phyloP scores from a whole-genome alignment of 2,888 invertebrate genomes.

The Watsonalla cultraria region DNA sequence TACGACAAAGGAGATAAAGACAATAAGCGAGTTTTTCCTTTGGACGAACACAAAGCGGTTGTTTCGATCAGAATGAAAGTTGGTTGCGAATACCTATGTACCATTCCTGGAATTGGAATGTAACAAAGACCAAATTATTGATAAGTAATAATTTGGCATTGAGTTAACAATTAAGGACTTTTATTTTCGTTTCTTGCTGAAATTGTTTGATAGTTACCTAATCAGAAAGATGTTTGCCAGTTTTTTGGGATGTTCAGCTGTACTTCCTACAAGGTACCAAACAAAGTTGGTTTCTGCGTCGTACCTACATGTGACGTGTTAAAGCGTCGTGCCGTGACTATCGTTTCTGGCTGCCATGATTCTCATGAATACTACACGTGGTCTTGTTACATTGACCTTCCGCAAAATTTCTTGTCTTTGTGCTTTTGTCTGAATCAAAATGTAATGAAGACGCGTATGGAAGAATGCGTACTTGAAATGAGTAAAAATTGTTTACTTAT shows the following conservation, averaged over 20 bases:
- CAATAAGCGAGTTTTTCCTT: neutral
- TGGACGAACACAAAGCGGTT: neutral
- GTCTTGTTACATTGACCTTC: constrained; percentile 45
- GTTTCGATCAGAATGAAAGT: neutral
- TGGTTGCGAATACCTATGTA: neutral
- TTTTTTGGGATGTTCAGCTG: neutral
- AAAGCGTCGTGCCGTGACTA: constrained; percentile 20
- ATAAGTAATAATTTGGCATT: neutral
- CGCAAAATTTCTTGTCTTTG: constrained; percentile 32
- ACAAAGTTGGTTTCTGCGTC: constrained; percentile 30
- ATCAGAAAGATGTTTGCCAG: neutral
- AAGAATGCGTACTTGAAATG: constrained; percentile 21
- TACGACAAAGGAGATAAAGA: neutral
- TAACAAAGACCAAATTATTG: neutral
- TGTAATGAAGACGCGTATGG: constrained; percentile 21
- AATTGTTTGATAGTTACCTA: no score
- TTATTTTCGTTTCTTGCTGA: no score
- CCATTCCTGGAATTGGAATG: neutral
- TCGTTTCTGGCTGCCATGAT: constrained; percentile 13
- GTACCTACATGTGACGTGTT: constrained; percentile 31
- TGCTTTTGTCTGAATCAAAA: constrained; percentile 29
- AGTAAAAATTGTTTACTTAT: constrained; percentile 18
- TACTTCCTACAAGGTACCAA: constrained; percentile 14
- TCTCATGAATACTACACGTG: constrained; percentile 34
- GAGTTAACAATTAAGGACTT: no score